These are phyloP conservation scores for Premnoplex brunnescens DNA, from an alignment of 2,797 vertebrate species.

Conservation along the genomic window DNA sequence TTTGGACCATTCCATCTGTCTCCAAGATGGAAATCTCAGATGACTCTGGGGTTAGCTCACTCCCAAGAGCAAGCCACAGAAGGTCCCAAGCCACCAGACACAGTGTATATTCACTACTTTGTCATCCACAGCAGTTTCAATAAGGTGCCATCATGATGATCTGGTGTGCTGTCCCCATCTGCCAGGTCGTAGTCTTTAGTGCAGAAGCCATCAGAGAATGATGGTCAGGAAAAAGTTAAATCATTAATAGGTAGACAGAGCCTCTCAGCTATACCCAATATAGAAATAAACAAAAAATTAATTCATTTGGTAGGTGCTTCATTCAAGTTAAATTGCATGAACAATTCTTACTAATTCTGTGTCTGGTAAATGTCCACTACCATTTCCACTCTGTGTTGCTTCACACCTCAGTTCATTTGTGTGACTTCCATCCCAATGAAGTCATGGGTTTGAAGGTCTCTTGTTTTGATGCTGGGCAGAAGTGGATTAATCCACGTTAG, in stretches of 20 bases:
- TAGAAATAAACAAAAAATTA: not conserved
- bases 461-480: not conserved
- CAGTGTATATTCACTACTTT: not conserved
- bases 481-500: not conserved
- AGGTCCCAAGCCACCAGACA: not conserved
- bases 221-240: not conserved
- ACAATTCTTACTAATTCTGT: not conserved
- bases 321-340: not conserved
- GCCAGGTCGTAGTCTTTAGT: not conserved
- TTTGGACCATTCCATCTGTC: not conserved
- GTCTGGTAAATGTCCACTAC: not conserved
- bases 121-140: not conserved
- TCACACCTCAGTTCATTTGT: not conserved
- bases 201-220: not conserved
- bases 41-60: not conserved
- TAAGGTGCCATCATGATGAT: not conserved
- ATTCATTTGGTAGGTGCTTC: not conserved
- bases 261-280: not conserved
- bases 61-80: not conserved
- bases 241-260: not conserved
- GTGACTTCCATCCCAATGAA: not conserved
- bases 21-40: not conserved
- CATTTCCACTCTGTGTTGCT: not conserved
- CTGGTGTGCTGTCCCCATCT: not conserved
- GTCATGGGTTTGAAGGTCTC: not conserved